phyloP scores from a whole-genome alignment of 2,113 vertebrate genomes.

The Pseudorectes ferrugineus region DNA sequence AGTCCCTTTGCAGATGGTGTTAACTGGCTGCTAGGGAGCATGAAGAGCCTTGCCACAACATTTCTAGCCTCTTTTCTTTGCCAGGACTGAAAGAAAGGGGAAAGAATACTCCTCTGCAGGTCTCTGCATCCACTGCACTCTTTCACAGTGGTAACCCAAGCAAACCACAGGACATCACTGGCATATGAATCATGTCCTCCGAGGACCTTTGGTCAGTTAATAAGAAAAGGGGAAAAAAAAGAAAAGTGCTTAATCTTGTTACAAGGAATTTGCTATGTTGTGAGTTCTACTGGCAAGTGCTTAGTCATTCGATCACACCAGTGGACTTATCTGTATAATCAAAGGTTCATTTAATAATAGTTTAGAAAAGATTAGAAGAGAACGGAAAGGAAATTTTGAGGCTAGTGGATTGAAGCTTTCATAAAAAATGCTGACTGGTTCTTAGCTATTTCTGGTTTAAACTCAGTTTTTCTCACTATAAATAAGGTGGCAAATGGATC shows the following conservation, averaged over 20 bases:
- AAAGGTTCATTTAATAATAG: conserved; percentile 9
- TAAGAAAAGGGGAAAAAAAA: not conserved
- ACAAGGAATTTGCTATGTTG: not conserved
- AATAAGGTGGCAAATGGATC: not conserved
- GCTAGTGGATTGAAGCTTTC: not conserved
- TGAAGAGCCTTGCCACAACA: not conserved
- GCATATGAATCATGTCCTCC: not conserved
- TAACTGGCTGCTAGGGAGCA: not conserved
- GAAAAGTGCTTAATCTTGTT: not conserved
- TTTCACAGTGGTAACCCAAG: not conserved
- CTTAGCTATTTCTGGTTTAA: not conserved
- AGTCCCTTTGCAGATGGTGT: not conserved
- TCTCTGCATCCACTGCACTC: not conserved
- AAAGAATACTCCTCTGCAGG: not conserved
- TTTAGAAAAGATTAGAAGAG: conserved; percentile 8
- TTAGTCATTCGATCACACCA: not conserved
- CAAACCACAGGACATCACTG: not conserved
- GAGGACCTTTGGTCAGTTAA: not conserved
- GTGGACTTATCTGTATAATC: not conserved
- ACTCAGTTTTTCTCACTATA: not conserved
- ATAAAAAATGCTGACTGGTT: not conserved
- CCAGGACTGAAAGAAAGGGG: not conserved
- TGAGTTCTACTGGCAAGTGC: not conserved
- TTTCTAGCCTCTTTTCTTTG: not conserved
- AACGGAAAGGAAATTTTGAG: not conserved